Conservation (phyloP, 2,113 vertebrate genomes). For the Cnemophilus loriae region DNA sequence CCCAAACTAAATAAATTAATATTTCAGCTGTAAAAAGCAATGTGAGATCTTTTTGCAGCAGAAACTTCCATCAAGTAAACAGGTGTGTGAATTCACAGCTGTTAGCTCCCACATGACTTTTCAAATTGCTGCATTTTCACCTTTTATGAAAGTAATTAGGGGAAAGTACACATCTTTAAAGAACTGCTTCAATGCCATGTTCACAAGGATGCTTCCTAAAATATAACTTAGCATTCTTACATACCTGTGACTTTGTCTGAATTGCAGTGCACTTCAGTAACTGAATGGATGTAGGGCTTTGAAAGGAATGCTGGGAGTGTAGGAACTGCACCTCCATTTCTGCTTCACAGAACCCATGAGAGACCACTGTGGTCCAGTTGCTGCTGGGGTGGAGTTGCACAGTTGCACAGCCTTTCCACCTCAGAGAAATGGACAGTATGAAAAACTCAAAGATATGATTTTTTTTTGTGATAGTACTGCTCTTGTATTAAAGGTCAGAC, state of each 20-base stretch:
- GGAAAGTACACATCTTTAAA: not conserved
- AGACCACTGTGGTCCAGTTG: not conserved
- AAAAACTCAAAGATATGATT: accelerated
- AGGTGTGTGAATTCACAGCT: slow-evolving; percentile 17
- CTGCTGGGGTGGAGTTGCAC: not conserved
- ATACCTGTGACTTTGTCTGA: not conserved
- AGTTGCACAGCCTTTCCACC: not conserved
- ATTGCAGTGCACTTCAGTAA: not conserved
- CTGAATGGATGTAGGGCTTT: not conserved
- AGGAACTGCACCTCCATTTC: not conserved
- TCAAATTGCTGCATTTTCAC: slow-evolving; percentile 18
- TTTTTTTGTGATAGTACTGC: not conserved
- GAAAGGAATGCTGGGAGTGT: not conserved
- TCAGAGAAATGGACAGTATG: not conserved
- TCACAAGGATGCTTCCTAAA: not conserved
- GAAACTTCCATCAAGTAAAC: not conserved
- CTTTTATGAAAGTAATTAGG: not conserved
- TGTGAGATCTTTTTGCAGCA: not conserved
- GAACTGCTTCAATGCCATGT: not conserved
- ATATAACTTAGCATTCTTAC: not conserved
- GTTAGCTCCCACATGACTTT: slow-evolving; percentile 14
- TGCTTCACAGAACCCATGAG: not conserved
- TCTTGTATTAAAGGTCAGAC: not conserved
- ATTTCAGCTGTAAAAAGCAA: slow-evolving; percentile 4
- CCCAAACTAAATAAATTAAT: not conserved